Evolutionary conservation across 2,888 invertebrate species (phyloP), one percentile per base, ranked within the genome.

Genomic region (Eulithis prunata): DNA sequence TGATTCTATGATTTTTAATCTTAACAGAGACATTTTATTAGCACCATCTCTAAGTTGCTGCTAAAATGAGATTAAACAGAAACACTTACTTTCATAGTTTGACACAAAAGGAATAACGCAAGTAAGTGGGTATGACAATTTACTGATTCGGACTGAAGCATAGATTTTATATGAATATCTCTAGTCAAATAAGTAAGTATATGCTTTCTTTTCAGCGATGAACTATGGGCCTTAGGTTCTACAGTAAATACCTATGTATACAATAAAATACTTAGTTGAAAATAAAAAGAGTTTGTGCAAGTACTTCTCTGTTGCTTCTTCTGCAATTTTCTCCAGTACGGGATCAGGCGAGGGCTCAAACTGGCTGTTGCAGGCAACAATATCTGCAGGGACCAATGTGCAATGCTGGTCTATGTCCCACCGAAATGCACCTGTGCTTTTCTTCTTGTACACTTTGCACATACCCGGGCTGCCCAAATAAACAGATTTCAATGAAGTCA

Each of bases 331-430:
- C 79, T 96, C 96, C 14, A 94, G 81, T 41, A 93, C 94, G 8
- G 95, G 94, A 81, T 96, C 96, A 21, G 94, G 93, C 0, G 93
- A 90, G 0, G 95, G 92, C 74, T 94, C 94, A 76, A 94, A 94
- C 76, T 95, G 95, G 73, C 95, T 94, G 60, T 94, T 88, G 58
- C 95, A 94, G 58, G 91, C 95, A 70, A 96, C 95, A 64, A 96
- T 96, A 72, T 95, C 95, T 1, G 94, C 95, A 28, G 96, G 96
- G 57, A 94, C 93, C 64, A 96, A 86, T n/a, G 87, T 89, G 62
- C 96, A 95, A 10, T 95, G 90, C 78, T 96, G 95, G 68, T 96
- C 96, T 68, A 96, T 95, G 56, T 95, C 95, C 96, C 96, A 96
- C 45, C 84, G 83, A 70, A 93, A 93, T 0, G 84, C 77, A 11